A percentile compares a stretch with the other conserved stretches of the same genome.
Evolutionary conservation across 92 coral and sea anemone species (phyloP).

Genomic region (Palythoa heliodiscus): DNA sequence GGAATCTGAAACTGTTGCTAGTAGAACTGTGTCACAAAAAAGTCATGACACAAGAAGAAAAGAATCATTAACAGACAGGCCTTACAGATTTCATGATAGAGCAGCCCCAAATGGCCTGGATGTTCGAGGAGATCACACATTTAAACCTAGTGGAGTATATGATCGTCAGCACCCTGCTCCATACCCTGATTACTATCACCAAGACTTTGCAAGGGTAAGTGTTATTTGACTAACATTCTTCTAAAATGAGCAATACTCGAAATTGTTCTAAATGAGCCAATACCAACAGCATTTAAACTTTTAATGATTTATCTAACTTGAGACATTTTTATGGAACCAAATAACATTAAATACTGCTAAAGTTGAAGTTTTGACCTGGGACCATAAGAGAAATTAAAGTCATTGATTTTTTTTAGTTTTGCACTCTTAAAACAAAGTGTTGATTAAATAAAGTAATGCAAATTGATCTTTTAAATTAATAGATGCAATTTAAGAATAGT

Average conservation of each 20-base stretch:
- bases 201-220: conserved; percentile 39
- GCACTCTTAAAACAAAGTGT: too few species aligned
- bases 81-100: conserved; percentile 29
- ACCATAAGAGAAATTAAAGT: too few species aligned
- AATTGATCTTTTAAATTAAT: too few species aligned
- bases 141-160: conserved; percentile 7
- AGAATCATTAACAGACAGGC: background rate
- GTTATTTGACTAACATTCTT: background rate
- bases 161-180: background rate
- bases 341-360: too few species aligned
- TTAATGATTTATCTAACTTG: background rate
- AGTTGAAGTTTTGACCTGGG: too few species aligned
- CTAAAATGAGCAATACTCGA: background rate
- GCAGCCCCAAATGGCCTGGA: background rate
- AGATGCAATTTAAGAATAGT: too few species aligned
- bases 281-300: background rate
- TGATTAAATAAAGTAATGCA: too few species aligned
- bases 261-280: background rate
- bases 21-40: conserved; percentile 8
- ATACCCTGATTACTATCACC: conserved; percentile 28
- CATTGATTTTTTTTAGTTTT: too few species aligned
- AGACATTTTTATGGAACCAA: too few species aligned
- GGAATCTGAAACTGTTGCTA: background rate
- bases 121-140: conserved; percentile 11
- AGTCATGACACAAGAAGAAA: conserved; percentile 31